Percentiles rank a stretch among this genome's conserved stretches.
Conservation (phyloP, 37 sponge, comb jelly and placozoan species). For the Haliclona indistincta region DNA sequence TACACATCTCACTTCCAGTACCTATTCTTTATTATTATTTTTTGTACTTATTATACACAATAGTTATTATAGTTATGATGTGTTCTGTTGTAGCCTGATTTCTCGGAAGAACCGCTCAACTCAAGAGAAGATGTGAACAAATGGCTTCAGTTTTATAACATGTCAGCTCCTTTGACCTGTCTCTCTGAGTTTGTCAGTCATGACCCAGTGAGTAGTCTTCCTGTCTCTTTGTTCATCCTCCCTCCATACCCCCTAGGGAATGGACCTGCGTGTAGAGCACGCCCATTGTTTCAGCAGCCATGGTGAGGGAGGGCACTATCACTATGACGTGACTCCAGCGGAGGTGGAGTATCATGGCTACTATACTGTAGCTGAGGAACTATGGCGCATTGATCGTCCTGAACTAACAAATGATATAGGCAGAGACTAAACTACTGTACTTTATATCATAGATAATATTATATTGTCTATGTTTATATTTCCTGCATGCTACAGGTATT, state of each 20-base stretch:
- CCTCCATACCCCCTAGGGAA: constrained; percentile 32
- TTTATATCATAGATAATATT: no score
- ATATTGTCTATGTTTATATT: no score
- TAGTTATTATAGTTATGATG: neutral
- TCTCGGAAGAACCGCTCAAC: constrained; percentile 79
- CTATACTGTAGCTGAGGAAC: constrained; percentile 73
- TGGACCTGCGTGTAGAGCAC: constrained; percentile 96
- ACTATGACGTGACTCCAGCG: constrained; percentile 88
- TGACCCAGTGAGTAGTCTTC: constrained; percentile 76
- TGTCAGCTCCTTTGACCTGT: constrained; percentile 84
- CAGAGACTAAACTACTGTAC: neutral
- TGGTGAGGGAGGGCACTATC: constrained; percentile 98
- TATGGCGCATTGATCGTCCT: constrained; percentile 85
- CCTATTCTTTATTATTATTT: no score
- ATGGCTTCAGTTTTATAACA: constrained; percentile 90
- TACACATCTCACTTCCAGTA: no score
- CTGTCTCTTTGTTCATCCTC: neutral
- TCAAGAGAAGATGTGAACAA: constrained; percentile 79
- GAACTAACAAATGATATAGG: constrained; percentile 28
- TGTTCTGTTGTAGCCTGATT: constrained; percentile 67
- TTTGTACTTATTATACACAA: no score
- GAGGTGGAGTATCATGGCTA: constrained; percentile 92
- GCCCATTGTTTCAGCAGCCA: constrained; percentile 98
- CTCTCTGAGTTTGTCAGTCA: constrained; percentile 84
- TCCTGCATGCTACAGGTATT: no score